Conservation (phyloP, 2,113 vertebrate species). For the Tachysurus fulvidraco region DNA sequence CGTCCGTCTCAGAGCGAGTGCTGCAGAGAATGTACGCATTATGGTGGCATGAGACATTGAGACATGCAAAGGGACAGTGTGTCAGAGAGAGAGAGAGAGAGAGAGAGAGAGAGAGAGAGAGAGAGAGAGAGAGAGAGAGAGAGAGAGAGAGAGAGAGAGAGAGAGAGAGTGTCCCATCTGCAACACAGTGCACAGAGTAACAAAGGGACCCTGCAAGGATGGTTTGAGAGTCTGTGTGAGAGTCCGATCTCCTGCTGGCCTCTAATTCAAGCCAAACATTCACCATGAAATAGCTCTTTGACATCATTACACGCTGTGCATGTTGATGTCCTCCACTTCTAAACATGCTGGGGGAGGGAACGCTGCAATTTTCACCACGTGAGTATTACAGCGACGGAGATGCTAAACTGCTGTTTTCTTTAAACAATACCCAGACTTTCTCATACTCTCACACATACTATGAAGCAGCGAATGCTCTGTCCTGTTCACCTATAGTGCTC, state of each 20-base stretch:
- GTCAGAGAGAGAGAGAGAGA: constrained; percentile 26
- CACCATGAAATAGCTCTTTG: constrained; percentile 66
- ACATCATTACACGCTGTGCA: constrained; percentile 62
- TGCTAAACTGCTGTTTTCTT: constrained; percentile 36
- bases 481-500: constrained; percentile 24
- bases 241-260: constrained; percentile 59
- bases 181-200: constrained; percentile 52
- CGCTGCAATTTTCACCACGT: constrained; percentile 52
- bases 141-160: constrained; percentile 13
- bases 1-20: constrained; percentile 33
- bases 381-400: constrained; percentile 49
- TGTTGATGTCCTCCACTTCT: constrained; percentile 59
- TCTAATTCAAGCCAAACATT: constrained; percentile 65
- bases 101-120: constrained; percentile 30
- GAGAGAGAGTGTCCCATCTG: constrained; percentile 45
- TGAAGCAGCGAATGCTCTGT: constrained; percentile 11
- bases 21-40: constrained; percentile 36
- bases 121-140: constrained; percentile 11
- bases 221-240: constrained; percentile 51
- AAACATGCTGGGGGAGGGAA: constrained; percentile 52
- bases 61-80: constrained; percentile 34
- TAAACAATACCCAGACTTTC: constrained; percentile 17
- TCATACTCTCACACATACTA: constrained; percentile 8
- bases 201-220: constrained; percentile 54
- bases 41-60: constrained; percentile 41